A percentile compares a stretch with the other conserved stretches of the same genome.
Evolutionary conservation across 1,140 invertebrate genomes (phyloP).

Genomic region (Leguminivora glycinivorella): DNA sequence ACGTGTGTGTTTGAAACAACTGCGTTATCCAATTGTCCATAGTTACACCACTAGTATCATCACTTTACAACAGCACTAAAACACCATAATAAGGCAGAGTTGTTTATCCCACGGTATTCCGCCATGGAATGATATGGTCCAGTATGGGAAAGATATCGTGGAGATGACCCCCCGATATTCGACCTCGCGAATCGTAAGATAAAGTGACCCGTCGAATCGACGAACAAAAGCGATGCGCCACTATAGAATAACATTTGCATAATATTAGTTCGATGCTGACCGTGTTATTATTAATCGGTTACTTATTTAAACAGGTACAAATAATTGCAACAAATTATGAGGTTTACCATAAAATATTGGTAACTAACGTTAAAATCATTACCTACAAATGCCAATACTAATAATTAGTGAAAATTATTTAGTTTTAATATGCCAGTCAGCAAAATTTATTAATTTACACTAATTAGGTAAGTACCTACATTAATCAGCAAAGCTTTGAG

Average conservation of each 20-base stretch:
- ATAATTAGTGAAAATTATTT: neutral
- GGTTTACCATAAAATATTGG: neutral
- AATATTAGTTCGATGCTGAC: slow-evolving; percentile 29
- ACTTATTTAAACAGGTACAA: neutral
- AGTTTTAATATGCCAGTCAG: neutral
- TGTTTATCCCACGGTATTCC: slow-evolving; percentile 63
- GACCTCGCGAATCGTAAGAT: slow-evolving; percentile 68
- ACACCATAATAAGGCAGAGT: slow-evolving; percentile 29
- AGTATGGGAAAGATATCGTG: slow-evolving; percentile 60
- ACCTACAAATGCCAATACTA: neutral
- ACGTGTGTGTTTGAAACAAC: slow-evolving; percentile 62
- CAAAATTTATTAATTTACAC: neutral
- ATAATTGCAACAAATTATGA: neutral
- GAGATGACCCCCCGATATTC: slow-evolving; percentile 66
- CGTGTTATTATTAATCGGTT: slow-evolving; percentile 14
- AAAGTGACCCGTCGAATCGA: slow-evolving; percentile 60
- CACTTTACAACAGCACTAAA: slow-evolving; percentile 28
- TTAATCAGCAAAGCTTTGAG: neutral
- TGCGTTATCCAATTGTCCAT: slow-evolving; percentile 73
- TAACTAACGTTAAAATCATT: neutral
- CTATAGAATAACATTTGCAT: slow-evolving; percentile 59
- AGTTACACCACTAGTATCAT: slow-evolving; percentile 3
- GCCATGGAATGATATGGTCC: slow-evolving; percentile 58
- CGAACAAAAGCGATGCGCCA: slow-evolving; percentile 47
- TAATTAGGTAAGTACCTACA: too few relatives aligned